phyloP scores from a whole-genome alignment of 2,113 vertebrate species.

The Eudyptes chrysolophus region DNA sequence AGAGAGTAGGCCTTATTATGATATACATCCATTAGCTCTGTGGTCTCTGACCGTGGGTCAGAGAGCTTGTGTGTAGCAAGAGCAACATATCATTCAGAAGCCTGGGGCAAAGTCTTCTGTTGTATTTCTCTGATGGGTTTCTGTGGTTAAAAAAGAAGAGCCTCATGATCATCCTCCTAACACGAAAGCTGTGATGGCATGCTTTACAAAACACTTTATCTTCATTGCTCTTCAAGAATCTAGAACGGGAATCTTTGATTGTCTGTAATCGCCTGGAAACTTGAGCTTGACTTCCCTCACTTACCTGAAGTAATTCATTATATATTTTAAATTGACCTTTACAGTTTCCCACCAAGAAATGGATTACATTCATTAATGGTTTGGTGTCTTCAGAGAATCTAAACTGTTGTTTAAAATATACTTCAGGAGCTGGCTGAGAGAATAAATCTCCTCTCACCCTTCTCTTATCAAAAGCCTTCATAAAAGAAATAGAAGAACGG shows the following conservation, averaged over 20 bases:
- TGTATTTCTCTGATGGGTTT: background rate
- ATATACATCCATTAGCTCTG: background rate
- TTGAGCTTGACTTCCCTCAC: background rate
- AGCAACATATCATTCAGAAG: background rate
- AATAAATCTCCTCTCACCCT: background rate
- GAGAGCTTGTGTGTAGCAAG: background rate
- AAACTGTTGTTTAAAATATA: conserved; percentile 1
- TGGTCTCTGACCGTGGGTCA: background rate
- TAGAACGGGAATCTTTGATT: background rate
- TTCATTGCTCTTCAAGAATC: background rate
- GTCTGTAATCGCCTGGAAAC: background rate
- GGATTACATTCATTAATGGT: background rate
- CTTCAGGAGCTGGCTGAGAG: background rate
- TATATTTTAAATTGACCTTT: background rate
- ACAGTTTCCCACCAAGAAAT: background rate
- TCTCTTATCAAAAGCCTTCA: background rate
- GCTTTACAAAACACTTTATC: background rate
- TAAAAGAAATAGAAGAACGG: background rate
- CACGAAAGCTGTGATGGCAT: background rate
- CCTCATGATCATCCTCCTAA: background rate
- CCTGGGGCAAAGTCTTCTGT: background rate
- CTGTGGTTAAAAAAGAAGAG: background rate
- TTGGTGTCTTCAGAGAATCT: background rate
- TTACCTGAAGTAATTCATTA: background rate
- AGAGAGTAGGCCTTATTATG: background rate